These are phyloP conservation scores for Theocolax elegans DNA, from an alignment of 1,140 invertebrate species.

Conservation along the genomic window DNA sequence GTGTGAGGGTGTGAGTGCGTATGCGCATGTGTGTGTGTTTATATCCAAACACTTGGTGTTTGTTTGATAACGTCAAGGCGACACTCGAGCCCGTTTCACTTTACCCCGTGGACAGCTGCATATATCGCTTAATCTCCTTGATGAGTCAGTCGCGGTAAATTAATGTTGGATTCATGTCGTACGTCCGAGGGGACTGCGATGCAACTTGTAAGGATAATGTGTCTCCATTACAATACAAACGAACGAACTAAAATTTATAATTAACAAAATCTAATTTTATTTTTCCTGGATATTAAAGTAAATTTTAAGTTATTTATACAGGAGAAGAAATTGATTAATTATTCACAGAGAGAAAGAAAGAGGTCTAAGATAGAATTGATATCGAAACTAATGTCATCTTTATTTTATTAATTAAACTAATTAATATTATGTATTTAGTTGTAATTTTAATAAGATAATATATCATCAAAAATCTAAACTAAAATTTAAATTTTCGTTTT, in stretches of 20 bases:
- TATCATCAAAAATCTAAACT: background rate
- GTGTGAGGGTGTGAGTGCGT: too few relatives aligned
- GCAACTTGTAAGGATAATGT: background rate
- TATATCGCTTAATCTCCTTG: background rate
- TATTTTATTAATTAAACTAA: too few relatives aligned
- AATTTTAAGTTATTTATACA: too few relatives aligned
- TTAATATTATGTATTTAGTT: too few relatives aligned
- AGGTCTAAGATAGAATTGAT: too few relatives aligned
- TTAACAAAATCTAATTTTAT: background rate
- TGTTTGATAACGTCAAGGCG: background rate
- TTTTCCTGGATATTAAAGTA: too few relatives aligned
- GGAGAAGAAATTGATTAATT: background rate
- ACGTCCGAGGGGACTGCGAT: background rate
- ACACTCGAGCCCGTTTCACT: background rate
- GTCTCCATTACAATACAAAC: background rate
- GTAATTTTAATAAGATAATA: background rate
- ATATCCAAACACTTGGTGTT: too few relatives aligned
- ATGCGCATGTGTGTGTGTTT: too few relatives aligned
- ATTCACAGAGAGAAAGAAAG: too few relatives aligned
- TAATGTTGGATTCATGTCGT: background rate
- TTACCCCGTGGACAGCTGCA: background rate
- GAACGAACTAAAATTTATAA: background rate
- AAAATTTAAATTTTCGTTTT: slow-evolving; percentile 24
- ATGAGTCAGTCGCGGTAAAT: background rate
- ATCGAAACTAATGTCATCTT: too few relatives aligned